Evolutionary conservation across 2,888 invertebrate species (phyloP).

Genomic region (Melanotus villosus): DNA sequence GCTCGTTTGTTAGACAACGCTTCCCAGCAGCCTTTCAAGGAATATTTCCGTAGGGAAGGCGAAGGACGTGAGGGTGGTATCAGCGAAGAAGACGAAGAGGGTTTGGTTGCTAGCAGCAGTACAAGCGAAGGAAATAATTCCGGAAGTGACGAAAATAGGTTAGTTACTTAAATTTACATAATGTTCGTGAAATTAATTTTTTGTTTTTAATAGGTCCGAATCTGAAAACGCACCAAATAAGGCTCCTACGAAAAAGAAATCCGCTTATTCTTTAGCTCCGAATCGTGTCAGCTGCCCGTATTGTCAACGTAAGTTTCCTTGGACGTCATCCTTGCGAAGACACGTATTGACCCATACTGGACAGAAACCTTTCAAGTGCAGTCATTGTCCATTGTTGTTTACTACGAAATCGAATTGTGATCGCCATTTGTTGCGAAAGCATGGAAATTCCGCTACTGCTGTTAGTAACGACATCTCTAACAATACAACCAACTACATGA

Average conservation of each 20-base stretch:
- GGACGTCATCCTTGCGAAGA: slow-evolving; percentile 95
- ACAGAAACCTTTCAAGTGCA: slow-evolving; percentile 96
- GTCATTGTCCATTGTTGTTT: slow-evolving; percentile 92
- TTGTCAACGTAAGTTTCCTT: slow-evolving; percentile 95
- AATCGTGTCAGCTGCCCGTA: slow-evolving; percentile 95
- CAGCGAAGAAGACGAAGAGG: slow-evolving; percentile 83
- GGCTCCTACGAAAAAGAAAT: slow-evolving; percentile 84
- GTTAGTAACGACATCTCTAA: slow-evolving; percentile 59
- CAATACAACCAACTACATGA: slow-evolving; percentile 66
- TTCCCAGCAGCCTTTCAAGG: slow-evolving; percentile 74
- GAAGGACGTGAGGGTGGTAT: slow-evolving; percentile 68
- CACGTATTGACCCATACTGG: slow-evolving; percentile 97
- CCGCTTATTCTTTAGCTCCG: slow-evolving; percentile 95
- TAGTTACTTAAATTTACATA: too few relatives aligned
- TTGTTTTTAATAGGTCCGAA: slow-evolving; percentile 73
- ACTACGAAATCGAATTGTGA: slow-evolving; percentile 98
- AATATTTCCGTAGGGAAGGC: slow-evolving; percentile 72
- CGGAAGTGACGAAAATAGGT: slow-evolving; percentile 86
- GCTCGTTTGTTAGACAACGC: slow-evolving; percentile 85
- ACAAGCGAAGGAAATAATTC: slow-evolving; percentile 88
- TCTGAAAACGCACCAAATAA: slow-evolving; percentile 71
- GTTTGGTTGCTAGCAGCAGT: slow-evolving; percentile 82
- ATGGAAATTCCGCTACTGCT: slow-evolving; percentile 73
- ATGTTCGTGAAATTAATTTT: neutral
- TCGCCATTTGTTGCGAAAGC: slow-evolving; percentile 91